Evolutionary conservation across 2,113 vertebrate genomes (phyloP), one percentile per base, ranked within the genome.

Genomic region (Ginglymostoma cirratum): DNA sequence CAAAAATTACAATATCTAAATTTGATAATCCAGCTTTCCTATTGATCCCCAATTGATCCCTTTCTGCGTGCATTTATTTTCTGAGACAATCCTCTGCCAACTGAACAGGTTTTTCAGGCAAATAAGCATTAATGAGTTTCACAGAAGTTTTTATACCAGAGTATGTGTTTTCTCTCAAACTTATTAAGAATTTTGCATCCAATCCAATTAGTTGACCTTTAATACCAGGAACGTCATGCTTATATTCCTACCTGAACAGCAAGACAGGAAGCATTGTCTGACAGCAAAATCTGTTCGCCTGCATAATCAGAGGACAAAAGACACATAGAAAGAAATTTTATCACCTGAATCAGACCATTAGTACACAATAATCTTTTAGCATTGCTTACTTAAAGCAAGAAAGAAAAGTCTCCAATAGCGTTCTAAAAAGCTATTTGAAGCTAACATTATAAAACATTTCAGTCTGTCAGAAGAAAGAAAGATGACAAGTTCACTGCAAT

Each of bases 251-350:
- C 99, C 99, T 99, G 99, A 96, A 99, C 99, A 97, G 99, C 99
- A 96, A 99, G 98, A 96, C 98, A 99, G 94, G 99, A 98, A 83
- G 99, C 99, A 96, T 99, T 99, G 96, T 99, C 99, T 97, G 99
- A 99, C 97, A 99, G 98, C 96, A 99, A 97, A 97, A 99, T 99
- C 97, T 99, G 99, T 96, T 99, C 98, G 70, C 99, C 99, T 99
- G 97, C 97, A 96, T 96, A 97, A 97, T 97, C 76, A 96, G 96
- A 96, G 97, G 80, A 72, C 69, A 95, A 95, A 95, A 95, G 94
- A 72, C 24, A 95, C 52, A 72, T 52, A 15, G 67, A 95, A 95
- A 67, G 42, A 52, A 95, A 72, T 95, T 72, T 95, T 76, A 95
- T 76, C 94, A 95, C 67, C 45, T 72, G 94, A 72, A 95, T 95